Evolutionary conservation across 2,113 vertebrate genomes (phyloP).

Genomic region (Balaeniceps rex): DNA sequence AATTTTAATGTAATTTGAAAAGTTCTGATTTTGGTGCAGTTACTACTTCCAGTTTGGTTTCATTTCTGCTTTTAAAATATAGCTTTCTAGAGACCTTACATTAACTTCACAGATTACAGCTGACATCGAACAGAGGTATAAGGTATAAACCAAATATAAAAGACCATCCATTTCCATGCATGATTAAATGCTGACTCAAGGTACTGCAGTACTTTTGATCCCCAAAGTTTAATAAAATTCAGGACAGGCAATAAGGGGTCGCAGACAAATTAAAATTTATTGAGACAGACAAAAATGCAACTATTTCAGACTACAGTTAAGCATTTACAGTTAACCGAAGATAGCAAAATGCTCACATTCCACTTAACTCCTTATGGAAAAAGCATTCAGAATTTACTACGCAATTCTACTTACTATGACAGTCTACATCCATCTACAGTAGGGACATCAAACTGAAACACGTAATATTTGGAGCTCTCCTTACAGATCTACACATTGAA

Average conservation of each 20-base stretch:
- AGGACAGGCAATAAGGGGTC: background rate
- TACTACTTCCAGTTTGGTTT: background rate
- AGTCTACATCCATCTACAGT: slow-evolving; percentile 71
- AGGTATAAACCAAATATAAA: background rate
- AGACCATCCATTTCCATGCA: background rate
- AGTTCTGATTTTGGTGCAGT: background rate
- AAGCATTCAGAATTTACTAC: slow-evolving; percentile 78
- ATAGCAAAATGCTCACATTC: slow-evolving; percentile 77
- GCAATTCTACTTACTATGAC: slow-evolving; percentile 72
- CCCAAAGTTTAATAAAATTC: background rate
- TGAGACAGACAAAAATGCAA: slow-evolving; percentile 80
- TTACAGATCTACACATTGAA: slow-evolving; percentile 70
- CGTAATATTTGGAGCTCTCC: slow-evolving; percentile 65
- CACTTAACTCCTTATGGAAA: slow-evolving; percentile 72
- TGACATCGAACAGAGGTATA: background rate
- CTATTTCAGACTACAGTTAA: slow-evolving; percentile 78
- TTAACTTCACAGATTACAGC: background rate
- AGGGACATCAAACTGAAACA: slow-evolving; percentile 77
- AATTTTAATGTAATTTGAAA: background rate
- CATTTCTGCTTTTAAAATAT: background rate
- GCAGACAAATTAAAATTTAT: slow-evolving; percentile 84
- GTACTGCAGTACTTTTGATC: background rate
- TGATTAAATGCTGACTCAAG: slow-evolving; percentile 13
- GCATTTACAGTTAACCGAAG: slow-evolving; percentile 76
- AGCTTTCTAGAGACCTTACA: background rate